A percentile compares a stretch with the other conserved stretches of the same genome.
Evolutionary conservation across 1,140 invertebrate genomes (phyloP).

Genomic region (Bombus fervidus): DNA sequence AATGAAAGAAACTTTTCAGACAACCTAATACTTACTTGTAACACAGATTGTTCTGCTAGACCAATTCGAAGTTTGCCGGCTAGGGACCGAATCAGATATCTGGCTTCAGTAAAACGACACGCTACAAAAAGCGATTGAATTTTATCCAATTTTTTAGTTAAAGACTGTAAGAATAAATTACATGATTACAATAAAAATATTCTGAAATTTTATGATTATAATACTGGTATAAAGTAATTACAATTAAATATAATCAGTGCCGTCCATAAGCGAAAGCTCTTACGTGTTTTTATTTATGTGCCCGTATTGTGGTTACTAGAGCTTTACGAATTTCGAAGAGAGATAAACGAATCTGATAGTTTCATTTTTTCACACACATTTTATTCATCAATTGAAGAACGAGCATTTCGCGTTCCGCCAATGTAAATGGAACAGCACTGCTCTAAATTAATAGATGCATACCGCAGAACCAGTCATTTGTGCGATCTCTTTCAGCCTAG

Average conservation of each 20-base stretch:
- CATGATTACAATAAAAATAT: background rate
- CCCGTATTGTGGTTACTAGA: background rate
- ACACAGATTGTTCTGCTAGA: slow-evolving; percentile 97
- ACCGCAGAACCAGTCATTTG: slow-evolving; percentile 91
- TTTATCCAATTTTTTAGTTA: slow-evolving; percentile 94
- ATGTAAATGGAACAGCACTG: background rate
- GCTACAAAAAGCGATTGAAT: slow-evolving; percentile 97
- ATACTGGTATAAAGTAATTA: background rate
- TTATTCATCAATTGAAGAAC: too few species aligned
- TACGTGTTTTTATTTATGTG: background rate
- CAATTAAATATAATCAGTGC: background rate
- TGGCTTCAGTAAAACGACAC: slow-evolving; percentile 94
- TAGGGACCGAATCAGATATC: slow-evolving; percentile 95
- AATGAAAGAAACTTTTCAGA: too few species aligned
- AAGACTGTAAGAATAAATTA: slow-evolving; percentile 83
- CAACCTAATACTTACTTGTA: slow-evolving; percentile 84
- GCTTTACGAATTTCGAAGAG: background rate
- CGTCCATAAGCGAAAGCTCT: background rate
- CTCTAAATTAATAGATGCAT: slow-evolving; percentile 21
- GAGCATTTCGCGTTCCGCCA: too few species aligned
- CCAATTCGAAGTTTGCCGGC: slow-evolving; percentile 98
- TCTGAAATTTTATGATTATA: background rate
- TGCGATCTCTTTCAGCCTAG: slow-evolving; percentile 95
- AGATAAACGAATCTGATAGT: background rate
- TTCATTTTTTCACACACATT: too few species aligned